Evolutionary conservation across 2,888 invertebrate species (phyloP).

Genomic region (Agonopterix subpropinquella): DNA sequence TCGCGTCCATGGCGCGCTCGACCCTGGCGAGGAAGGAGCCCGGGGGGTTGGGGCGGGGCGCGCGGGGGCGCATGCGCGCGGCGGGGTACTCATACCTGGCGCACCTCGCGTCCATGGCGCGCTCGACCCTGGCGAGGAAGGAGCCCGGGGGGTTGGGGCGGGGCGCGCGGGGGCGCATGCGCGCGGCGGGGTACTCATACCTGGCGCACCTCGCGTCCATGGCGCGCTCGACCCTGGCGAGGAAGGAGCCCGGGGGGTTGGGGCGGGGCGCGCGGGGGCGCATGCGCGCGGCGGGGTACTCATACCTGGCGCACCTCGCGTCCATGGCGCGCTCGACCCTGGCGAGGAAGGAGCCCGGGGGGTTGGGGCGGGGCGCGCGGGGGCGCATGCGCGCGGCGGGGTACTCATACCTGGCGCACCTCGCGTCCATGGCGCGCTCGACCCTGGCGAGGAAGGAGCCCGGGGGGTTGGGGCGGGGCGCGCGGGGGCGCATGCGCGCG

Average conservation of each 20-base stretch:
- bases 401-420: conserved; percentile 78
- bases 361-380: conserved; percentile 48
- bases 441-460: conserved; percentile 83
- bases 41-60: conserved; percentile 48
- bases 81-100: conserved; percentile 67
- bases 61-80: too few relatives aligned
- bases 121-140: conserved; percentile 83
- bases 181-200: conserved; percentile 47
- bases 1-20: conserved; percentile 80
- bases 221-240: conserved; percentile 82
- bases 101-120: conserved; percentile 81
- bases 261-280: conserved; percentile 48
- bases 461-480: conserved; percentile 48
- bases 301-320: conserved; percentile 76
- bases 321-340: conserved; percentile 82
- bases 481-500: too few relatives aligned
- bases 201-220: conserved; percentile 80
- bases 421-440: conserved; percentile 80
- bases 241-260: conserved; percentile 70
- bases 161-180: conserved; percentile 34
- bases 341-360: conserved; percentile 78
- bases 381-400: too few relatives aligned
- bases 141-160: conserved; percentile 55
- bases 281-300: conserved; percentile 46
- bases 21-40: conserved; percentile 83